Evolutionary conservation across 2,113 vertebrate genomes (phyloP).

Genomic region (Engraulis encrasicolus): DNA sequence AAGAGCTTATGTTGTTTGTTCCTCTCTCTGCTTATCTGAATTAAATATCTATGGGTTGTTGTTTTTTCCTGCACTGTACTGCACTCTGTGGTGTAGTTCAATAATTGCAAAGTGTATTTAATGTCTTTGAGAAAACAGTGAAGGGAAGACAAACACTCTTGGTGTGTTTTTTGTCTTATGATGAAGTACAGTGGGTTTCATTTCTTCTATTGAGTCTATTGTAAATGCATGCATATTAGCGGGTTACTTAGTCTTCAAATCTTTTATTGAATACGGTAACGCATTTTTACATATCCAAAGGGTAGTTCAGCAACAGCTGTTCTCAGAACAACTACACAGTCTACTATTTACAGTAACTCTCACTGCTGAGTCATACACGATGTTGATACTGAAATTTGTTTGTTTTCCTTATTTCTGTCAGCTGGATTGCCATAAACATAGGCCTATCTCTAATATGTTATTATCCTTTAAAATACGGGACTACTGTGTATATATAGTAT

Average conservation of each 20-base stretch:
- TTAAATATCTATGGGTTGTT: not conserved
- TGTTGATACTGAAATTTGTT: no score
- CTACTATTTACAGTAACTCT: not conserved
- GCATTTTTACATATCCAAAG: not conserved
- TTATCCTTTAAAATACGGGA: no score
- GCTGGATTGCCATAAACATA: no score
- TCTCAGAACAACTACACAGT: not conserved
- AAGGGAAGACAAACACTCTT: not conserved
- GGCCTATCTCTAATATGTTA: no score
- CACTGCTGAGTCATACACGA: no score
- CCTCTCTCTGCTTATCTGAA: not conserved
- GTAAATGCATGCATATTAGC: no score
- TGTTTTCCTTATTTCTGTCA: no score
- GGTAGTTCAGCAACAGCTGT: not conserved
- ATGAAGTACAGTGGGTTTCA: not conserved
- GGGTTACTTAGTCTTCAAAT: no score
- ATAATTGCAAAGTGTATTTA: not conserved
- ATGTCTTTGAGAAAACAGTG: not conserved
- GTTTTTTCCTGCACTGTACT: not conserved
- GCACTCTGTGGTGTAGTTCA: not conserved
- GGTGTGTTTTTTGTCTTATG: no score
- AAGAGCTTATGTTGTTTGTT: constrained; percentile 4
- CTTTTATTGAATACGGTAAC: not conserved
- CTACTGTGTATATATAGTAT: no score
- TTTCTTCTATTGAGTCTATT: not conserved